Conservation (phyloP, 2,888 invertebrate species). For the Agrotis clavis region DNA sequence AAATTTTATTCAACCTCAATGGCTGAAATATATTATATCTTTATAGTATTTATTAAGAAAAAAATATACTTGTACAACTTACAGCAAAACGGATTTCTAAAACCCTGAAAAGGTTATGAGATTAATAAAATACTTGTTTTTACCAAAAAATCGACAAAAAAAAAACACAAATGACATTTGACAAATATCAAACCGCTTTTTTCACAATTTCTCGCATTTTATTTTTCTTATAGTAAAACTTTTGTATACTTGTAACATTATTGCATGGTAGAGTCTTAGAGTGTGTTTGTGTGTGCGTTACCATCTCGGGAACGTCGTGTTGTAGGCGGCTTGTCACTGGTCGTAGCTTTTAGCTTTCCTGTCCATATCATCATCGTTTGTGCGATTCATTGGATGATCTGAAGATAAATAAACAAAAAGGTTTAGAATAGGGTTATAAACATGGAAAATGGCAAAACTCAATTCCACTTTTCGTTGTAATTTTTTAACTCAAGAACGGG, state of each 20-base stretch:
- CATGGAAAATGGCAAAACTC: too few species aligned
- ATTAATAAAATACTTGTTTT: too few species aligned
- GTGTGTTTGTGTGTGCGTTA: constrained; percentile 59
- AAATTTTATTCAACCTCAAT: too few species aligned
- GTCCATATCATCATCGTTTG: constrained; percentile 87
- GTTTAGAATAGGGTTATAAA: too few species aligned
- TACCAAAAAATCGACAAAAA: too few species aligned
- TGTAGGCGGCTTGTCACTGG: constrained; percentile 78
- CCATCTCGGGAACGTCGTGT: constrained; percentile 60
- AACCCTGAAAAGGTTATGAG: too few species aligned
- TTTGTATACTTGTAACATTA: constrained; percentile 36
- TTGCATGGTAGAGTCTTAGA: constrained; percentile 53
- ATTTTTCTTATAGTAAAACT: background rate
- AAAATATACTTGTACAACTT: too few species aligned
- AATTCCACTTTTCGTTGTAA: too few species aligned
- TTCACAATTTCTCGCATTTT: background rate
- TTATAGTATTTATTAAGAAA: too few species aligned
- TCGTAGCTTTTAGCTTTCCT: constrained; percentile 88
- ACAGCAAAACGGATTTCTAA: too few species aligned
- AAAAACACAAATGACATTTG: constrained; percentile 26
- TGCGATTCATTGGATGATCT: constrained; percentile 88
- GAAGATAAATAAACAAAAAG: background rate
- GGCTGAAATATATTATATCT: too few species aligned
- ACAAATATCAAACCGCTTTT: constrained; percentile 10
- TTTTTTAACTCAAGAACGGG: too few species aligned